Percentiles rank a stretch among this genome's conserved stretches.
Conservation (phyloP, 2,113 vertebrate genomes). For the Chiloscyllium plagiosum region DNA sequence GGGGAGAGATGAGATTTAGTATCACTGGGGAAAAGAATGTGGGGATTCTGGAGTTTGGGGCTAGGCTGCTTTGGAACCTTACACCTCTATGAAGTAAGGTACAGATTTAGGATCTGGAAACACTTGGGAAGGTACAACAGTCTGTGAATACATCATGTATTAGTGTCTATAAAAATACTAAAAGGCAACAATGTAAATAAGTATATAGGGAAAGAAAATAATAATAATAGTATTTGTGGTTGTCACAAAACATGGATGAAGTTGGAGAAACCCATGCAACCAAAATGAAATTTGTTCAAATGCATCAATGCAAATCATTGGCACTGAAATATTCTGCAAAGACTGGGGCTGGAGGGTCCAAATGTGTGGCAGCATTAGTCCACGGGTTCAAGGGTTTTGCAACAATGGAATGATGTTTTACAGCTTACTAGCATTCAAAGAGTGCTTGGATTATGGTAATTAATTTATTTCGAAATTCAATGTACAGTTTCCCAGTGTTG, state of each 20-base stretch:
- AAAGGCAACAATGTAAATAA: too few relatives aligned
- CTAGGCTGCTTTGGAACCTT: neutral
- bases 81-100: neutral
- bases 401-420: neutral
- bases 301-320: too few relatives aligned
- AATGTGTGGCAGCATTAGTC: neutral
- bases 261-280: too few relatives aligned
- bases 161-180: too few relatives aligned
- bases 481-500: neutral
- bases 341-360: neutral
- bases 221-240: too few relatives aligned
- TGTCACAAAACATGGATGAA: too few relatives aligned
- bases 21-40: neutral
- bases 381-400: neutral
- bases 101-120: too few relatives aligned
- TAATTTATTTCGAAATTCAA: slow-evolving; percentile 7
- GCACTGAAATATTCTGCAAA: neutral
- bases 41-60: neutral
- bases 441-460: neutral
- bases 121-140: neutral
- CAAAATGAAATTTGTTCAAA: too few relatives aligned
- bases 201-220: too few relatives aligned
- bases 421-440: neutral
- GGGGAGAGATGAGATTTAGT: neutral
- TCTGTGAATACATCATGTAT: too few relatives aligned